These are phyloP conservation scores for Simalia tracyae DNA, from an alignment of 2,797 vertebrate species.

Conservation along the genomic window DNA sequence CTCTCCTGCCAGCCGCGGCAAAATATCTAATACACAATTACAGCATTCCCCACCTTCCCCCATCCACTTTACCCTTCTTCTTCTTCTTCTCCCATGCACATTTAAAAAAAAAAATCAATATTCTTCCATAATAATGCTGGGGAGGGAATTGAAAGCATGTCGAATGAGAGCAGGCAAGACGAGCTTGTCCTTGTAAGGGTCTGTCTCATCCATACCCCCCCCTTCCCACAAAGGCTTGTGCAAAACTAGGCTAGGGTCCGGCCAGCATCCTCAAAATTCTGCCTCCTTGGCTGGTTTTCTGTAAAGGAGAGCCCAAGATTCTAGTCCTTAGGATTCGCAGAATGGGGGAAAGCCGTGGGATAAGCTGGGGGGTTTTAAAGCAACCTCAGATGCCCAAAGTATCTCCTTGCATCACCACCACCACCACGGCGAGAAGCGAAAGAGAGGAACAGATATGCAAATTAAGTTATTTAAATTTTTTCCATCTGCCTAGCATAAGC, in stretches of 20 bases:
- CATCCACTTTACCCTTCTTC: background rate
- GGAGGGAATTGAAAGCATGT: constrained; percentile 77
- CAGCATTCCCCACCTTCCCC: constrained; percentile 63
- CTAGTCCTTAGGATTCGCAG: background rate
- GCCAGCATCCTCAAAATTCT: too few species aligned
- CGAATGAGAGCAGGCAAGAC: constrained; percentile 84
- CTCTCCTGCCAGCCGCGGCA: constrained; percentile 66
- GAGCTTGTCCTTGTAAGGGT: constrained; percentile 80
- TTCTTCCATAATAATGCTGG: constrained; percentile 82
- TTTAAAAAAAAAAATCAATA: constrained; percentile 91
- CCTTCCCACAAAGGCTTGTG: background rate
- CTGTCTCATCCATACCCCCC: constrained; percentile 57
- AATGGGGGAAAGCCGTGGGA: background rate
- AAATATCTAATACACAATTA: constrained; percentile 85
- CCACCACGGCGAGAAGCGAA: background rate
- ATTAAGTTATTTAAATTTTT: background rate
- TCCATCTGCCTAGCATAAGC: background rate
- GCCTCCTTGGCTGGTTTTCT: background rate
- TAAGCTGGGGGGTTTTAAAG: background rate
- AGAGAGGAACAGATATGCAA: background rate
- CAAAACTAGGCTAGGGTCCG: background rate
- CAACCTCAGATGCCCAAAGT: background rate
- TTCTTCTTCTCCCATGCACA: constrained; percentile 69
- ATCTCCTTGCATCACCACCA: background rate
- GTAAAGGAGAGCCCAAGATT: background rate